These are phyloP conservation scores for Lemur catta DNA, from an alignment of 2,797 vertebrate species.

Conservation along the genomic window DNA sequence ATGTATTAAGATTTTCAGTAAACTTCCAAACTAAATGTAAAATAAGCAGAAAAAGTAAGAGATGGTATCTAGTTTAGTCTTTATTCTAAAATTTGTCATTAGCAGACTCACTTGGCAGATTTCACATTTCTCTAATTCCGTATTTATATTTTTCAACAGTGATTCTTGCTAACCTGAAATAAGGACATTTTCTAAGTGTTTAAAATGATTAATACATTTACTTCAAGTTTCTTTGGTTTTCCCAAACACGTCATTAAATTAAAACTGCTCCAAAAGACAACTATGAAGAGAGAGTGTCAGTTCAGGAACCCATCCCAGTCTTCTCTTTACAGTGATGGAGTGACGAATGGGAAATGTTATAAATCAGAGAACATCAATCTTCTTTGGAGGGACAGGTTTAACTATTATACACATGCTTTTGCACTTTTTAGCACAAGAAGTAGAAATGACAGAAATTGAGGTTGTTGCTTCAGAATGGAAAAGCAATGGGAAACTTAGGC, in stretches of 20 bases:
- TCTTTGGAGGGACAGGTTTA: not conserved
- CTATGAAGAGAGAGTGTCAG: not conserved
- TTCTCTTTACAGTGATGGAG: not conserved
- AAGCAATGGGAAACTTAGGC: not conserved
- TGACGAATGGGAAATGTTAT: not conserved
- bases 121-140: not conserved
- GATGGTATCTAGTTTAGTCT: not conserved
- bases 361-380: not conserved
- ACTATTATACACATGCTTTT: not conserved
- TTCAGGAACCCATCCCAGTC: not conserved
- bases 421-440: not conserved
- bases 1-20: slow-evolving; percentile 21
- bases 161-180: slow-evolving; percentile 23
- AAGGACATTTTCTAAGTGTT: slow-evolving; percentile 34
- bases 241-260: slow-evolving; percentile 15
- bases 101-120: not conserved
- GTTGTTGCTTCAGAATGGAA: not conserved
- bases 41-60: not conserved
- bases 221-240: slow-evolving; percentile 21
- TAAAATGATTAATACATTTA: slow-evolving; percentile 38
- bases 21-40: slow-evolving; percentile 4
- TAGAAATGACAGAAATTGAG: not conserved
- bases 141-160: not conserved
- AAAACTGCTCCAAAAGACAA: slow-evolving; percentile 17
- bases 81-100: not conserved